Evolutionary conservation across 2,113 vertebrate species (phyloP).

Genomic region (Azemiops feae): DNA sequence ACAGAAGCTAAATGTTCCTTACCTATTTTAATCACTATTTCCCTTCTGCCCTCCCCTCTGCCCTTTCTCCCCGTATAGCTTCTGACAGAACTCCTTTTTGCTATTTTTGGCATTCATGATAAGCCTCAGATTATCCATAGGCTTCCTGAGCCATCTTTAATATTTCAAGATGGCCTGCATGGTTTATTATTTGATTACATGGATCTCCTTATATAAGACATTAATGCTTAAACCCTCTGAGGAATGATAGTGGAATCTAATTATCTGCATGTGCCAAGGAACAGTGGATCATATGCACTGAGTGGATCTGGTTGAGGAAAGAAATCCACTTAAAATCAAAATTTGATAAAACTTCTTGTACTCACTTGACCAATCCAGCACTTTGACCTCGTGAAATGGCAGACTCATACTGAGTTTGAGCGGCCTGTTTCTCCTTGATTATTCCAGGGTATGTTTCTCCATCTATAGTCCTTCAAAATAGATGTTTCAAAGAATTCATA

Average conservation of each 20-base stretch:
- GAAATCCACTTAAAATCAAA: neutral
- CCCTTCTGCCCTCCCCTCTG: neutral
- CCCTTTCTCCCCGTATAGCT: neutral
- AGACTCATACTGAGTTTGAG: constrained; percentile 74
- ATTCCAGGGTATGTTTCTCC: constrained; percentile 79
- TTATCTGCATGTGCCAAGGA: neutral
- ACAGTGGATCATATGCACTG: neutral
- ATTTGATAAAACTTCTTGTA: fast-evolving
- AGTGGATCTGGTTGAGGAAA: neutral
- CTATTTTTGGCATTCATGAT: neutral
- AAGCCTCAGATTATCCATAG: neutral
- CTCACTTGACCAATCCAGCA: constrained; percentile 81
- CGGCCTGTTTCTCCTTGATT: constrained; percentile 82
- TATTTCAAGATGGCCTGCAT: neutral
- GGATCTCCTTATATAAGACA: neutral
- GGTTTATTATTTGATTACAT: neutral
- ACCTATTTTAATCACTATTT: neutral
- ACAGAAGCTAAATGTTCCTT: neutral
- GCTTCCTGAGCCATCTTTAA: neutral
- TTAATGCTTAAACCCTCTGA: neutral
- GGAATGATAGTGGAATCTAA: neutral
- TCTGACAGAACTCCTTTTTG: neutral
- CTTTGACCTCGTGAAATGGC: constrained; percentile 80
- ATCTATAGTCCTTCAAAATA: constrained; percentile 77
- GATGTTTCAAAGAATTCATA: constrained; percentile 7